A percentile compares a stretch with the other conserved stretches of the same genome.
Evolutionary conservation across 1,140 invertebrate species (phyloP).

Genomic region (Zaprionus vittiger): DNA sequence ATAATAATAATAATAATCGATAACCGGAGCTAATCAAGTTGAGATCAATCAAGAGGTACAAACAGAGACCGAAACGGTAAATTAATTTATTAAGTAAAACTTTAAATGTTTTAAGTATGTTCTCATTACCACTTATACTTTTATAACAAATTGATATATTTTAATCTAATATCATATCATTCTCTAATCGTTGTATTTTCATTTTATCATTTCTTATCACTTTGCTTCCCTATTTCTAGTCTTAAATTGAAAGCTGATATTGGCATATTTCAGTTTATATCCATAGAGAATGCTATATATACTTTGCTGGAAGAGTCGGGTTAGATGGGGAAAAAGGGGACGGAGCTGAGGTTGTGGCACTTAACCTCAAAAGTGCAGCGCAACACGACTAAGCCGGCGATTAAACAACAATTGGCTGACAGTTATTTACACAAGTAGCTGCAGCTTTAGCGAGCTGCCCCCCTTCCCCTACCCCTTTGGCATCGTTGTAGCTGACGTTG

Average conservation of each 20-base stretch:
- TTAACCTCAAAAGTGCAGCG: constrained; percentile 69
- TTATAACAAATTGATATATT: no score
- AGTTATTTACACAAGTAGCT: constrained; percentile 81
- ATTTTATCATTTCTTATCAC: not conserved
- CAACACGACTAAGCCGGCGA: constrained; percentile 68
- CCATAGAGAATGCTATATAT: no score
- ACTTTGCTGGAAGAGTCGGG: not conserved
- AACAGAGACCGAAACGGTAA: no score
- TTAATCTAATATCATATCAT: not conserved
- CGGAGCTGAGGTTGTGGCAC: constrained; percentile 29
- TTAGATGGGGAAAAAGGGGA: not conserved
- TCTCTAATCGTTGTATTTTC: not conserved
- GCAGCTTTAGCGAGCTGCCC: constrained; percentile 22
- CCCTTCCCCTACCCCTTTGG: not conserved
- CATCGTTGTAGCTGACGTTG: not conserved
- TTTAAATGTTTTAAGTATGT: no score
- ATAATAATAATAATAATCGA: no score
- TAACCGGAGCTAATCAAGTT: no score
- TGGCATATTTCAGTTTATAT: not conserved
- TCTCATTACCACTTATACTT: no score
- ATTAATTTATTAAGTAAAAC: no score
- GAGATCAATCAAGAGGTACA: no score
- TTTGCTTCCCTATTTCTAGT: not conserved
- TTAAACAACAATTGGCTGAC: constrained; percentile 83
- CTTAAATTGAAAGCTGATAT: not conserved